Evolutionary conservation across 2,113 vertebrate genomes (phyloP).

Genomic region (Cryptoleucopteryx plumbea): DNA sequence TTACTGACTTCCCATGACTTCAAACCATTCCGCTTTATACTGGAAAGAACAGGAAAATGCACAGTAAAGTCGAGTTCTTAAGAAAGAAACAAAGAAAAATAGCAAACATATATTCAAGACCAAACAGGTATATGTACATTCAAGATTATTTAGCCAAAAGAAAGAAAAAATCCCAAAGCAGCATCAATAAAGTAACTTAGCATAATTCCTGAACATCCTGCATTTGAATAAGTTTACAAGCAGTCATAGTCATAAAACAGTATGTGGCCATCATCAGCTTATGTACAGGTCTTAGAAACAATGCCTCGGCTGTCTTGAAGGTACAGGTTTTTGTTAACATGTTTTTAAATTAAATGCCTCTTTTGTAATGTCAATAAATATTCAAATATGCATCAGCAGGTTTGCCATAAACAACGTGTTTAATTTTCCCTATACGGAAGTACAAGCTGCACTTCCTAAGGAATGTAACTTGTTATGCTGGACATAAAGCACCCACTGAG

Average conservation of each 20-base stretch:
- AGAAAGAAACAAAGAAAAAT: neutral
- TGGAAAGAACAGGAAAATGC: neutral
- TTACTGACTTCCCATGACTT: neutral
- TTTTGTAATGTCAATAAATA: neutral
- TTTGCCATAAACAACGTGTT: neutral
- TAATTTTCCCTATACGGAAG: neutral
- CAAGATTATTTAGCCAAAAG: neutral
- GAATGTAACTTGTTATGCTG: neutral
- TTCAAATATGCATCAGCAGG: neutral
- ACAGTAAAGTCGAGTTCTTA: neutral
- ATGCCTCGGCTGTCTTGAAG: neutral
- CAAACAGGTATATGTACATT: neutral
- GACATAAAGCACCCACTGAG: neutral
- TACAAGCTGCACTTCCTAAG: neutral
- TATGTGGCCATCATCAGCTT: neutral
- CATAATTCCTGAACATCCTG: neutral
- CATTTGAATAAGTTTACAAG: neutral
- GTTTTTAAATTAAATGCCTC: neutral
- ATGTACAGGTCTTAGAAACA: neutral
- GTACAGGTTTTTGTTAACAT: neutral
- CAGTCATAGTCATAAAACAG: neutral
- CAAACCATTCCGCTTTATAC: neutral
- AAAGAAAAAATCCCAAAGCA: neutral
- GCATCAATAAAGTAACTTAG: neutral
- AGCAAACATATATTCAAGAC: fast-evolving